A percentile compares a stretch with the other conserved stretches of the same genome.
These are phyloP conservation scores for Andrena dorsata DNA, from an alignment of 2,888 invertebrate species.

Conservation along the genomic window DNA sequence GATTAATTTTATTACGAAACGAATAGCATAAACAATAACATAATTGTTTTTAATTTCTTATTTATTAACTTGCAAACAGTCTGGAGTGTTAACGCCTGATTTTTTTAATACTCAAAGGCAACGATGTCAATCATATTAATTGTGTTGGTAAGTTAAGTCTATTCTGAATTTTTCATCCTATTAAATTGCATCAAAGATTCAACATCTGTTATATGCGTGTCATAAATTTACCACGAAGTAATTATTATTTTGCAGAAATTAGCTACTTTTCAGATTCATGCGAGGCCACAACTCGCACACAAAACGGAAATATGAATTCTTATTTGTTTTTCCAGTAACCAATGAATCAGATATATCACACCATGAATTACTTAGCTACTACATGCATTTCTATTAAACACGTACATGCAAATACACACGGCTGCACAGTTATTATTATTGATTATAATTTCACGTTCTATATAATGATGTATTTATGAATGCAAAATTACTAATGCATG, in stretches of 20 bases:
- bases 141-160: constrained; percentile 18
- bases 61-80: constrained; percentile 38
- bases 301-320: constrained; percentile 19
- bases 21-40: constrained; percentile 53
- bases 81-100: constrained; percentile 27
- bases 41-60: constrained; percentile 42
- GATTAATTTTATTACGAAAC: constrained; percentile 60
- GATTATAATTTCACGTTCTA: constrained; percentile 27
- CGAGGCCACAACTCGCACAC: constrained; percentile 40
- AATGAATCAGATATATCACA: constrained; percentile 33
- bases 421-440: constrained; percentile 21
- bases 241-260: constrained; percentile 31
- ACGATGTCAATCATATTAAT: constrained; percentile 40
- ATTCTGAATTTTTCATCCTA: not conserved
- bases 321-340: constrained; percentile 23
- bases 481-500: constrained; percentile 42
- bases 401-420: constrained; percentile 46
- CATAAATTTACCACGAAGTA: constrained; percentile 37
- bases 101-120: constrained; percentile 45
- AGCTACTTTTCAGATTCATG: constrained; percentile 23
- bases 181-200: constrained; percentile 24
- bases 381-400: constrained; percentile 54
- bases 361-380: constrained; percentile 31
- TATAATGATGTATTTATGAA: constrained; percentile 41
- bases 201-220: constrained; percentile 25